Evolutionary conservation across 1,140 invertebrate genomes (phyloP).

Genomic region (Cyrtorhinus lividipennis): DNA sequence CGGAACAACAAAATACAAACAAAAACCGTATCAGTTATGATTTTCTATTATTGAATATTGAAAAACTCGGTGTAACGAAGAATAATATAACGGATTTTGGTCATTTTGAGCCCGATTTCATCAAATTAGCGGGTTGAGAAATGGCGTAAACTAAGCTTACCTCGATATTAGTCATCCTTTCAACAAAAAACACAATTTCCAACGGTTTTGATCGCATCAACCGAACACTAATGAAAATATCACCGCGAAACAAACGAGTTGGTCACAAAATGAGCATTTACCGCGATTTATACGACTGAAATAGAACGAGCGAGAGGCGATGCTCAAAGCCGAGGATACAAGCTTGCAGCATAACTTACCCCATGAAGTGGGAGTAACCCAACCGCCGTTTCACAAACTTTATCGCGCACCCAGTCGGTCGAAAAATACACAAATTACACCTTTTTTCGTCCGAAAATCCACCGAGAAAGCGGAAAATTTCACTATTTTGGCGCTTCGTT

Average conservation of each 20-base stretch:
- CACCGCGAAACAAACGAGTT: neutral
- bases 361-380: slow-evolving; percentile 19
- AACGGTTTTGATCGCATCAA: neutral
- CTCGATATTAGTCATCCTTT: slow-evolving; percentile 1
- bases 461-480: slow-evolving; percentile 12
- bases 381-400: neutral
- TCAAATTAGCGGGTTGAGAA: neutral
- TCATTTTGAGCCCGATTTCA: neutral
- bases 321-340: slow-evolving; percentile 18
- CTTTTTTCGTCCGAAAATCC: neutral
- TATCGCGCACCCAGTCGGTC: neutral
- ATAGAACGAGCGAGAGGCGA: slow-evolving; percentile 6
- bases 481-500: slow-evolving; percentile 25
- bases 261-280: neutral
- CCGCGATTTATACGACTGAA: neutral
- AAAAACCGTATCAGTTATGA: neutral
- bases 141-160: slow-evolving; percentile 7
- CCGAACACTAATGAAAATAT: neutral
- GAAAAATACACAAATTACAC: neutral
- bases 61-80: neutral
- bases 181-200: slow-evolving; percentile 1
- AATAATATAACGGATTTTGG: neutral
- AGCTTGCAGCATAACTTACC: slow-evolving; percentile 17
- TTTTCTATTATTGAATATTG: neutral
- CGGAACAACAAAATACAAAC: neutral